These are phyloP conservation scores for Sebastes cheni DNA, from an alignment of 2,797 vertebrate genomes.

Conservation along the genomic window DNA sequence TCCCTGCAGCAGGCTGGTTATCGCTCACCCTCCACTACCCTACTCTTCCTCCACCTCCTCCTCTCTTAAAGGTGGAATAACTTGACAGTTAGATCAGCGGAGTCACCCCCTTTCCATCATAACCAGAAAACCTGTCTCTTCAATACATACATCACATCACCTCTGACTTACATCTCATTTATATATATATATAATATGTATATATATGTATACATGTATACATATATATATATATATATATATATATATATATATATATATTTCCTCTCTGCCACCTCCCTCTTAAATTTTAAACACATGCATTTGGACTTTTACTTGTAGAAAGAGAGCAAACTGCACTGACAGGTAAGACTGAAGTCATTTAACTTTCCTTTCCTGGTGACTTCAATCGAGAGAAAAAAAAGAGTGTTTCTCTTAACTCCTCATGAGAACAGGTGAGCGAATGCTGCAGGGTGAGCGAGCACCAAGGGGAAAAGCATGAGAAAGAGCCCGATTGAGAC, in stretches of 20 bases:
- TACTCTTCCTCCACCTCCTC: neutral
- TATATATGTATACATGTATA: neutral
- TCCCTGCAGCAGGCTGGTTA: constrained; percentile 62
- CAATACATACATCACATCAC: constrained; percentile 9
- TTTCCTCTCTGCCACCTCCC: neutral
- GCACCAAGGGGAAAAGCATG: neutral
- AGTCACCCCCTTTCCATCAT: constrained; percentile 33
- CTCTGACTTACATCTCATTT: neutral
- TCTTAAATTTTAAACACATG: neutral
- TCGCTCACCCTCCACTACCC: constrained; percentile 8
- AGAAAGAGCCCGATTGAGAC: neutral
- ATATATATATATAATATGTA: neutral
- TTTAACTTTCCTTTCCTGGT: neutral
- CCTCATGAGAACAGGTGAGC: neutral
- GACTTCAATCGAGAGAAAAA: neutral
- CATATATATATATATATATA: too few relatives aligned
- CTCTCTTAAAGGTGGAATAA: constrained; percentile 50
- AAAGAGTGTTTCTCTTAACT: neutral
- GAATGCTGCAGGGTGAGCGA: neutral
- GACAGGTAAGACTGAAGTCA: constrained; percentile 1
- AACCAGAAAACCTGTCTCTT: constrained; percentile 13
- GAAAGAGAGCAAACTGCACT: neutral
- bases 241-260: neutral
- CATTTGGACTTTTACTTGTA: too few relatives aligned
- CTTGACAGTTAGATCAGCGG: constrained; percentile 39